Evolutionary conservation across 2,888 invertebrate species (phyloP).

Genomic region (Yponomeuta evonymella): DNA sequence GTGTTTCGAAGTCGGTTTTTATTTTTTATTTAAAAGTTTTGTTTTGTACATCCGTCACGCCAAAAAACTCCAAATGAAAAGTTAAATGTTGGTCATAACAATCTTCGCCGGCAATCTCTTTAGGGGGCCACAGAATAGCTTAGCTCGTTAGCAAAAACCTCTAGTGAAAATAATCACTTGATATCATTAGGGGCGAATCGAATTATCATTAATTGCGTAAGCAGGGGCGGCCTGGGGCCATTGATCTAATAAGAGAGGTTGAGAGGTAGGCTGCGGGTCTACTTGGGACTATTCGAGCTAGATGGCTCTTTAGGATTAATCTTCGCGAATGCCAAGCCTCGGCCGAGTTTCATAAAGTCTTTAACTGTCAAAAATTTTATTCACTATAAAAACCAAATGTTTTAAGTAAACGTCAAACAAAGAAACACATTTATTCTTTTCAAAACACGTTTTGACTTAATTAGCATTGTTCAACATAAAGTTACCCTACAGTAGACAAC

Average conservation of each 20-base stretch:
- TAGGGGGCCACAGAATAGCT: neutral
- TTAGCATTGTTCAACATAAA: too few relatives aligned
- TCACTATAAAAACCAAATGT: too few relatives aligned
- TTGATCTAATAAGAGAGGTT: neutral
- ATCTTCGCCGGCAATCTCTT: neutral
- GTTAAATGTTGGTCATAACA: neutral
- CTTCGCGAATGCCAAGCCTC: too few relatives aligned
- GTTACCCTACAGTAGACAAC: too few relatives aligned
- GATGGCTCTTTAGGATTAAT: neutral
- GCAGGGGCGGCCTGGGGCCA: neutral
- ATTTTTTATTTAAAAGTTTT: too few relatives aligned
- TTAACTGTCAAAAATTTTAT: too few relatives aligned
- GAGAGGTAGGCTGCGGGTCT: neutral
- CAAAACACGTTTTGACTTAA: too few relatives aligned
- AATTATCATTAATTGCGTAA: conserved; percentile 3
- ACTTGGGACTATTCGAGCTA: neutral
- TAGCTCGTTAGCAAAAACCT: conserved; percentile 1
- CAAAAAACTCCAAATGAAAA: neutral
- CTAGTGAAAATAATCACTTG: neutral
- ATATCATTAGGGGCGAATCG: neutral
- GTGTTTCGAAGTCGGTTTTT: too few relatives aligned
- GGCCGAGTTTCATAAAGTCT: too few relatives aligned
- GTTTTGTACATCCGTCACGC: too few relatives aligned
- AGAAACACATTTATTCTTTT: too few relatives aligned
- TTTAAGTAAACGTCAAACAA: too few relatives aligned